Evolutionary conservation across 2,888 invertebrate species (phyloP).

Genomic region (Prosopocoilus inquinatus): DNA sequence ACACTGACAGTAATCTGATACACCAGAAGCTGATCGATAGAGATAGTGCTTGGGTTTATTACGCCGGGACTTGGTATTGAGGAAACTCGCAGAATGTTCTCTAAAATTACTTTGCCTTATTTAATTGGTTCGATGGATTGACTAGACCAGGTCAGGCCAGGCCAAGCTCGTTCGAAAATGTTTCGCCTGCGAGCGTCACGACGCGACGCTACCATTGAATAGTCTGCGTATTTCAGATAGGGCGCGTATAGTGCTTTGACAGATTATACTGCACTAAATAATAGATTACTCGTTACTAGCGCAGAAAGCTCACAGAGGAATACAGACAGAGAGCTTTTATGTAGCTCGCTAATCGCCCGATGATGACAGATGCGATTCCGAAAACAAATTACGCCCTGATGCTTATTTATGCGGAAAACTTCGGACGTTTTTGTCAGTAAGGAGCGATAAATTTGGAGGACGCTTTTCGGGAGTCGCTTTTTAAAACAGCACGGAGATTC

Average conservation of each 20-base stretch:
- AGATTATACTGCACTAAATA: slow-evolving; percentile 45
- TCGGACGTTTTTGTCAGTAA: too few species aligned
- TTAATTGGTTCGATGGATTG: too few species aligned
- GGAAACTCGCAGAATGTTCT: too few species aligned
- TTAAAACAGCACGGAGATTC: too few species aligned
- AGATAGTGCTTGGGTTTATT: not conserved
- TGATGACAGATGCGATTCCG: slow-evolving; percentile 21
- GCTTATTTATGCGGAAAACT: not conserved
- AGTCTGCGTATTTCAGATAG: slow-evolving; percentile 42
- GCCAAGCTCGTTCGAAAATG: too few species aligned
- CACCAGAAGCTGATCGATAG: slow-evolving; percentile 17
- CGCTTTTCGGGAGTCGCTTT: too few species aligned
- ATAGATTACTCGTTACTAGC: slow-evolving; percentile 39
- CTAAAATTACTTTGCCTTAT: too few species aligned
- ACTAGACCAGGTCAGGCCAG: too few species aligned
- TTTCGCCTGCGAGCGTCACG: too few species aligned
- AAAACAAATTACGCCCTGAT: slow-evolving; percentile 14
- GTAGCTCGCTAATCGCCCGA: slow-evolving; percentile 25
- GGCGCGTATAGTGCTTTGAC: slow-evolving; percentile 44
- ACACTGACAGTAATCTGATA: slow-evolving; percentile 24
- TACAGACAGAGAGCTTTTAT: slow-evolving; percentile 18
- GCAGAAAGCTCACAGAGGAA: slow-evolving; percentile 24
- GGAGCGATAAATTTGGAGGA: too few species aligned
- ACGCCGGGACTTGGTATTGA: not conserved
- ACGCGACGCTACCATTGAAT: too few species aligned